A percentile compares a stretch with the other conserved stretches of the same genome.
phyloP scores from a whole-genome alignment of 2,113 vertebrate genomes.

The Climacteris rufus region DNA sequence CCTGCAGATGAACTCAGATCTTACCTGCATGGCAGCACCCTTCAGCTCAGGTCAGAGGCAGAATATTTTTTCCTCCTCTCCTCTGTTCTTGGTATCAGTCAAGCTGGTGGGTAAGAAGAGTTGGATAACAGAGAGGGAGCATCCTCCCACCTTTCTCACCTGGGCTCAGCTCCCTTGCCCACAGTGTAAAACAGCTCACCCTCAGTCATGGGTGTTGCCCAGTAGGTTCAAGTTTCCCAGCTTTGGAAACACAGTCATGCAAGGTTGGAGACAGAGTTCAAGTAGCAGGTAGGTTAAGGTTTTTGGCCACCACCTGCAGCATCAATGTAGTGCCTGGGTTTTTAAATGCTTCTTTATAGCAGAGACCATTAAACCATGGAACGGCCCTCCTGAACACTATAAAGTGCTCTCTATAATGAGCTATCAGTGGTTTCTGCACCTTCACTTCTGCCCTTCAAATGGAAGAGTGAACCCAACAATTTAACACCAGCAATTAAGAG shows the following conservation, averaged over 20 bases:
- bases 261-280: accelerated
- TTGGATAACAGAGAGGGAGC: neutral
- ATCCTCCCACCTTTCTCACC: accelerated
- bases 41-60: neutral
- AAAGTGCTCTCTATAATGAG: neutral
- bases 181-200: neutral
- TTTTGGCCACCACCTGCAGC: neutral
- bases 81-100: neutral
- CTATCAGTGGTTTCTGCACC: neutral
- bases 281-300: neutral
- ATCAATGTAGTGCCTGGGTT: accelerated
- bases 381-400: neutral
- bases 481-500: neutral
- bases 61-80: neutral
- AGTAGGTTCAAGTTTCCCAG: neutral
- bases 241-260: accelerated
- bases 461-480: neutral
- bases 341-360: neutral
- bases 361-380: neutral
- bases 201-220: neutral
- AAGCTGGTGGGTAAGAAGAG: neutral
- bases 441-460: neutral
- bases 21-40: accelerated
- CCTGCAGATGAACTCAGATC: neutral
- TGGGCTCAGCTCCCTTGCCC: neutral